Evolutionary conservation across 2,888 invertebrate species (phyloP), one percentile per base, ranked within the genome.

Genomic region (Bombyx huttoni): DNA sequence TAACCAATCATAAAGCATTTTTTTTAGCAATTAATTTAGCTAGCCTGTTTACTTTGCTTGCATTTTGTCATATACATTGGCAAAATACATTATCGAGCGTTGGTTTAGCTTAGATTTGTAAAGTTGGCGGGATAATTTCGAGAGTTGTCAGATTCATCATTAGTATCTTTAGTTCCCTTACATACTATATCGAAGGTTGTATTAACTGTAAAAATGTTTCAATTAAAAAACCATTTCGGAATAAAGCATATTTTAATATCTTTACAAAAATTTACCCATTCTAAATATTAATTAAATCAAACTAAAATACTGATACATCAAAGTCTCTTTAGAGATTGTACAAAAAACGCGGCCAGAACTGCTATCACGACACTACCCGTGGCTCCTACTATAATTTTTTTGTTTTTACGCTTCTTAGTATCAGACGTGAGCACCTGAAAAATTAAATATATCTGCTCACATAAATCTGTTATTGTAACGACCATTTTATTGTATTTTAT

Each of bases 321-420:
- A 3, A 82, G 58, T 49, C 82, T 67, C 61, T 75, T 84, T 34
- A 87, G 56, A 24, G 87, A 85, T 51, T 70, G 69, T 9, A 75
- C 63, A 73, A 87, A 85, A 40, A 79, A 62, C 14, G 81, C 67
- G 47, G 79, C 68, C 53, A 87, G 57, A 13, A 78, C 60, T 49
- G 68, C 75, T 60, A 85, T 73, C 1, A 73, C 68, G 40, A 71
- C 77, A 60, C 79, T 75, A 13, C 88, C 87, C 14, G 82, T 52
- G 33, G 79, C 67, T n/a, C 78, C 86, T 48, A 87, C 79, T 34
- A 86, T 49, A 33, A 85, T 60, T 57, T 85, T 87, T 59, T 81
- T 87, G 52, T 67, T 78, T 56, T 65, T 75, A 47, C 56, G 70
- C 40, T 58, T 63, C 14, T 55, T 68, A 35, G 70, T 54, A 24